Base-by-base conservation (phyloP, 2,113 vertebrate genomes). In the Crocuta crocuta region DNA sequence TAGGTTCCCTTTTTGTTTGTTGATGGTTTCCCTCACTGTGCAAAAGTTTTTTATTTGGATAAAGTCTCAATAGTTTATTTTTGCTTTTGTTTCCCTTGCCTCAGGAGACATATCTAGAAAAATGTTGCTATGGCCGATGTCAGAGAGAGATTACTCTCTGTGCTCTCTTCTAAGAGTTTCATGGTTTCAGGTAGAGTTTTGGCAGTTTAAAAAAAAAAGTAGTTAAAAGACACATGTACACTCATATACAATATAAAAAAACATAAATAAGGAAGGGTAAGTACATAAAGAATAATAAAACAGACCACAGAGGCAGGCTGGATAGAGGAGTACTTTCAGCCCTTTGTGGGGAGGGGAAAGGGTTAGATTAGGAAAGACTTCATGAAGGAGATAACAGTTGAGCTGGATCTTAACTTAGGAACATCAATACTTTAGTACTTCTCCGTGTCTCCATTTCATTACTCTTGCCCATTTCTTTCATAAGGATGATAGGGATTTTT, bases 151-250 rank as follows among this genome's bases (percentile, higher is more conserved):
- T 74, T 45, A 74, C 39, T 13, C 11, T 23, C 71, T 5, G 23
- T 74, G 39, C 23, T 74, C 71, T 74, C 23, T 74, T 74, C 39
- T 45, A 45, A 28, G 71, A 74, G 23, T 45, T 45, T 74, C 43
- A 74, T 26, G 39, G 71, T 23, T 74, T 26, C 11, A 45, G 12
- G 71, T 74, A 45, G 71, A 45, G 39, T n/a, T 90, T 68, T 61
- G 43, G 74, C 91, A 90, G 33, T 48, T 68, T 82, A 94, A 94
- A 90, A 85, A 80, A 80, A 92, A 95, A 85, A 93, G 48, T 48
- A 90, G 88, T 84, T 80, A 94, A 94, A 89, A 95, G 68, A 97
- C n/a, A 96, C 66, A 63, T 55, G 23, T 53, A 45, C 0, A 17
- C 15, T 94, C 35, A 66, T 24, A 94, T 35, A 86, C 26, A 70